phyloP scores from a whole-genome alignment of 2,797 vertebrate species.

The Poeciliopsis turneri region DNA sequence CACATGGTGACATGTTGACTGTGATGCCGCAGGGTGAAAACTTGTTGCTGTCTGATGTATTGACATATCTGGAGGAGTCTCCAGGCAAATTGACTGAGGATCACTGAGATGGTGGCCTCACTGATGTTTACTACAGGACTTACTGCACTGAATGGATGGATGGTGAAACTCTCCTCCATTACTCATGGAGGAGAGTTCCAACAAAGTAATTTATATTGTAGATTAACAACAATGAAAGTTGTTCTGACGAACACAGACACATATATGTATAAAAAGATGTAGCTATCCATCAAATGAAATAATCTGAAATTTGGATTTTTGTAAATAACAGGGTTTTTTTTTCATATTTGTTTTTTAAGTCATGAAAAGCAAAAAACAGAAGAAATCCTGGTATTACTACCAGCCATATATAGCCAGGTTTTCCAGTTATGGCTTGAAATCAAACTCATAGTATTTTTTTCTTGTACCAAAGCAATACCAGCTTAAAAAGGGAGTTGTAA shows the following conservation, averaged over 20 bases:
- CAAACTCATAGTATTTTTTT: neutral
- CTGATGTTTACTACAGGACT: neutral
- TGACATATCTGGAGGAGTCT: slow-evolving; percentile 1
- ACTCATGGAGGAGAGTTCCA: neutral
- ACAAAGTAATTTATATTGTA: neutral
- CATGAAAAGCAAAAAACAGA: neutral
- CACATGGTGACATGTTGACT: neutral
- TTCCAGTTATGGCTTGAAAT: neutral
- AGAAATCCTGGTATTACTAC: neutral
- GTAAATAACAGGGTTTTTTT: neutral
- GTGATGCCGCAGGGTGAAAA: neutral
- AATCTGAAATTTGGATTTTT: neutral
- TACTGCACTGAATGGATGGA: neutral
- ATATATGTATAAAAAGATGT: neutral
- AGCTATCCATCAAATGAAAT: neutral
- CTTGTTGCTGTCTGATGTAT: neutral
- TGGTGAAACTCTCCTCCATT: neutral
- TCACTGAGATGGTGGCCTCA: neutral
- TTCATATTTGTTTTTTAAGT: neutral
- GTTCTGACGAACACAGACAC: neutral
- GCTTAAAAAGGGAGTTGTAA: neutral
- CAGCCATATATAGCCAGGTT: neutral
- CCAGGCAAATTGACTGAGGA: neutral
- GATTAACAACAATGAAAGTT: neutral
- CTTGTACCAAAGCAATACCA: neutral